These are phyloP conservation scores for Triplophysa yarkandensis DNA, from an alignment of 2,797 vertebrate genomes.

Conservation along the genomic window DNA sequence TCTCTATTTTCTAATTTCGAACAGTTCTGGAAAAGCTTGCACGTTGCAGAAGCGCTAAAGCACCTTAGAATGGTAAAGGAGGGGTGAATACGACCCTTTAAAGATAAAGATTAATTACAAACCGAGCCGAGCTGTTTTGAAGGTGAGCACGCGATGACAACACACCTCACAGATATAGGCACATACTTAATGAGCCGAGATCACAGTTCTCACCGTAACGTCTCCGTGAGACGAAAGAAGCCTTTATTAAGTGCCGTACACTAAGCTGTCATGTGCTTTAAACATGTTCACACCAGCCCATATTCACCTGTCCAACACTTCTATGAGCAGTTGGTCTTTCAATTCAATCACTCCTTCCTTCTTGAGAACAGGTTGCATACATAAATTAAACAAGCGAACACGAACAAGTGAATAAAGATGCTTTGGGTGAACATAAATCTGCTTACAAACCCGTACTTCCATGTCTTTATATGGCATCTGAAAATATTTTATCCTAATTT, in stretches of 20 bases:
- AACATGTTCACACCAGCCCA: constrained; percentile 27
- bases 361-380: constrained; percentile 26
- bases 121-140: constrained; percentile 43
- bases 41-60: constrained; percentile 58
- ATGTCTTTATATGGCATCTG: constrained; percentile 18
- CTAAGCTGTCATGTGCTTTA: constrained; percentile 26
- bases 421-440: background rate
- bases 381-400: constrained; percentile 29
- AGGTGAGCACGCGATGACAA: constrained; percentile 53
- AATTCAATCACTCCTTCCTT: constrained; percentile 2
- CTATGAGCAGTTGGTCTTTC: constrained; percentile 15
- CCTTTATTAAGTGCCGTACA: constrained; percentile 54
- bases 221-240: constrained; percentile 40
- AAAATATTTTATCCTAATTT: constrained; percentile 21
- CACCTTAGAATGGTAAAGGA: constrained; percentile 11
- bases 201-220: constrained; percentile 54
- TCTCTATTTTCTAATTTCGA: constrained; percentile 24
- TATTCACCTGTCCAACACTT: constrained; percentile 31
- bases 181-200: constrained; percentile 65
- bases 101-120: constrained; percentile 68
- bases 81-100: constrained; percentile 18
- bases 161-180: constrained; percentile 51
- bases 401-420: constrained; percentile 3
- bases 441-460: background rate
- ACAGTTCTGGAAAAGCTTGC: constrained; percentile 25